Base-by-base conservation (phyloP, 2,797 vertebrate species). In the Champsocephalus esox region DNA sequence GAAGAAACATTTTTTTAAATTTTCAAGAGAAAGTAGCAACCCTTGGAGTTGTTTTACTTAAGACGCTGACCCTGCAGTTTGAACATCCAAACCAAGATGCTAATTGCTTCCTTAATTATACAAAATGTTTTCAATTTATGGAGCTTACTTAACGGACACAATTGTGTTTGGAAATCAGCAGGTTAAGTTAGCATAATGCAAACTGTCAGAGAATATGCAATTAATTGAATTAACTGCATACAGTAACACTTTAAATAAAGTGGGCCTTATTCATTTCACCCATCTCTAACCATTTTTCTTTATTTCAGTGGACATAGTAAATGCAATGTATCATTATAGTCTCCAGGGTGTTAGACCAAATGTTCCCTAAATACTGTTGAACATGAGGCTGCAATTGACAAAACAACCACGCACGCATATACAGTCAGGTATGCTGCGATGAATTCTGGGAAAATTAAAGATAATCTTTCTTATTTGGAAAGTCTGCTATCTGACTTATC, bases 41-140 rank as follows among this genome's bases (percentile, higher is more conserved):
- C 59, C 32, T 56, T 49, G 46, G 43, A 66, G 49, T 64, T 75
- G 46, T 71, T 84, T 46, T 38, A 74, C 79, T 79, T 50, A 56
- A 56, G 61, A 55, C 81, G 69, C 7, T 41, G 43, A 66, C 52
- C 45, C 54, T 7, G 2, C 55, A 19, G 54, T 57, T 52, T 48
- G 17, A 48, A 67, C 32, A 67, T 74, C 58, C 41, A 66, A 77
- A 85, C 69, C 28, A 73, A 38, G 41, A 45, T 61, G 16, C 72
- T 49, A 76, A 83, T 52, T 67, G 38, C 56, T 63, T 80, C 60
- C 64, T 73, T 24, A 63, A 69, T 76, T 70, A 72, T 34, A 61
- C 32, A 46, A 58, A 57, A 77, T 58, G 17, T 14, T 38, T 77
- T 66, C 28, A 67, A 41, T 54, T 14, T 34, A 60, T 55, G 51